phyloP scores from a whole-genome alignment of 2,888 invertebrate genomes.

The Dicycla oo region DNA sequence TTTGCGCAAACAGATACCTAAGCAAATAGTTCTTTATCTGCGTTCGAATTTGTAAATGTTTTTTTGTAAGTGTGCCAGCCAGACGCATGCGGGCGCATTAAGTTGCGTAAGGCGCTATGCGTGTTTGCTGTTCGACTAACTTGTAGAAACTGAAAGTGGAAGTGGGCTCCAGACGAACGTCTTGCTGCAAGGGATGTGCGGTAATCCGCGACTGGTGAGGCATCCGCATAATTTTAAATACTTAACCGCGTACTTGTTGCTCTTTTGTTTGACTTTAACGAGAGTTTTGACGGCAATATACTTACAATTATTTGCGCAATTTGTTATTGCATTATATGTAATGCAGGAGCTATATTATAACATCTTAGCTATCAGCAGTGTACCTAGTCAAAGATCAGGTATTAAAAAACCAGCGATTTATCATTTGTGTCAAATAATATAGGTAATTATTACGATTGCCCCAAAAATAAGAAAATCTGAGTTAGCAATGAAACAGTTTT shows the following conservation, averaged over 20 bases:
- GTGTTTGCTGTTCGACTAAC: conserved; percentile 78
- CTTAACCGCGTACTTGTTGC: conserved; percentile 16
- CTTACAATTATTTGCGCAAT: background rate
- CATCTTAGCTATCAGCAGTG: background rate
- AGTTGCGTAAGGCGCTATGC: conserved; percentile 77
- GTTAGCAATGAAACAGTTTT: background rate
- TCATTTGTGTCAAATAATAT: background rate
- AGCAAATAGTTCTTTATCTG: conserved; percentile 61
- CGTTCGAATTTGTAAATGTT: conserved; percentile 61
- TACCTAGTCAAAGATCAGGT: background rate
- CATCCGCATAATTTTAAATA: conserved; percentile 50
- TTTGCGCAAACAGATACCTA: conserved; percentile 56
- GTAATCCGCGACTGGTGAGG: conserved; percentile 48
- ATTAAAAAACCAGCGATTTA: background rate
- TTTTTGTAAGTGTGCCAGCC: conserved; percentile 85
- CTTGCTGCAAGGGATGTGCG: conserved; percentile 66
- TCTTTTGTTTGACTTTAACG: conserved; percentile 16
- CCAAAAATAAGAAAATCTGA: background rate
- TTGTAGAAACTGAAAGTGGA: conserved; percentile 87
- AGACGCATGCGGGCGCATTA: conserved; percentile 81
- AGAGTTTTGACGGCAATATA: conserved; percentile 18
- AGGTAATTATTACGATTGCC: no score
- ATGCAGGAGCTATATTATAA: conserved; percentile 7
- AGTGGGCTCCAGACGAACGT: conserved; percentile 62
- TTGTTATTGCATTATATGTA: background rate